Conservation (phyloP, 2,113 vertebrate genomes). For the Rhadina sibilatrix region DNA sequence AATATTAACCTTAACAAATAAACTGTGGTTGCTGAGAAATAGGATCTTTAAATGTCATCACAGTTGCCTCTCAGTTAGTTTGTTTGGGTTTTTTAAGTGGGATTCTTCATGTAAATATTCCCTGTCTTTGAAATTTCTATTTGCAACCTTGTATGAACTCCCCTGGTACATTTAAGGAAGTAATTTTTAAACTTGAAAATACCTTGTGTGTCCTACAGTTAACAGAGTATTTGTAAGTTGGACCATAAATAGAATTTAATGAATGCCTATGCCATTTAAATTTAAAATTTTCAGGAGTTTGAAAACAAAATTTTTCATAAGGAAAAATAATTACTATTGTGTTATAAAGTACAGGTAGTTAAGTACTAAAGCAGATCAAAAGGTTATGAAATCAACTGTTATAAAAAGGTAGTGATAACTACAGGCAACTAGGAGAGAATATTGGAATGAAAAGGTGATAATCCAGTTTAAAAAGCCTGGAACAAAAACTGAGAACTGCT, state of each 20-base stretch:
- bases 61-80: not conserved
- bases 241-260: not conserved
- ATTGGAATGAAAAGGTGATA: conserved; percentile 50
- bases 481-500: not conserved
- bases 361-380: conserved; percentile 31
- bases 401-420: conserved; percentile 10
- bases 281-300: not conserved
- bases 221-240: not conserved
- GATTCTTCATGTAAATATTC: not conserved
- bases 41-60: not conserved
- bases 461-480: conserved; percentile 29
- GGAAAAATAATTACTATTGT: conserved; percentile 1
- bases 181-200: not conserved
- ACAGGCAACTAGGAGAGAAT: conserved; percentile 2
- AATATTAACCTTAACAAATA: not conserved
- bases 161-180: not conserved
- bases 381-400: conserved; percentile 32
- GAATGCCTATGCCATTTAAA: not conserved
- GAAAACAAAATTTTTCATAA: not conserved
- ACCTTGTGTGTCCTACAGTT: not conserved
- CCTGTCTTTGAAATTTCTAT: not conserved
- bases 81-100: not conserved
- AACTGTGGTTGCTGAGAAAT: not conserved
- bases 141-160: not conserved
- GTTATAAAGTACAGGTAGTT: not conserved